A percentile compares a stretch with the other conserved stretches of the same genome.
phyloP scores from a whole-genome alignment of 2,888 invertebrate genomes.

The Caenorhabditis macrosperma region DNA sequence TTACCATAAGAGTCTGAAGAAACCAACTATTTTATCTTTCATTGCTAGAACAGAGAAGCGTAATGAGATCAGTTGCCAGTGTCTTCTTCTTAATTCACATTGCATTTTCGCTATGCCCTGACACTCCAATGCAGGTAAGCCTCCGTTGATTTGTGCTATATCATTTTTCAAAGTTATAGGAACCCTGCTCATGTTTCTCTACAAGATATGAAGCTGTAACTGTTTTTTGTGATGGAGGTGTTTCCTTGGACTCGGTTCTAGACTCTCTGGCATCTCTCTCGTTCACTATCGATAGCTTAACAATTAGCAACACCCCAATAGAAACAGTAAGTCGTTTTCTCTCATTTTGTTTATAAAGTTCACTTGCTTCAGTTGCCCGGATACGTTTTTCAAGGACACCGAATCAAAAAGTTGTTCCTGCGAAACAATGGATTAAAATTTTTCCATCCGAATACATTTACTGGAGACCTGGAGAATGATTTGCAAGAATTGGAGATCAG shows the following conservation, averaged over 20 bases:
- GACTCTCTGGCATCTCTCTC: conserved; percentile 67
- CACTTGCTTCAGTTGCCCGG: conserved; percentile 68
- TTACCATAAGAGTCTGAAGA: no score
- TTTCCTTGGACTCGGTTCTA: conserved; percentile 68
- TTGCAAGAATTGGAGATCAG: conserved; percentile 75
- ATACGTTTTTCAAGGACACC: conserved; percentile 72
- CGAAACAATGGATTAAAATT: conserved; percentile 72
- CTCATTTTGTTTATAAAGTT: neutral
- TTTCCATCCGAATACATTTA: conserved; percentile 74
- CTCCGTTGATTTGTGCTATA: neutral
- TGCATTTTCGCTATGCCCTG: conserved; percentile 2
- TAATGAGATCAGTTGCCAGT: no score
- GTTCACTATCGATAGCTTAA: conserved; percentile 71
- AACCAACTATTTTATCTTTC: no score
- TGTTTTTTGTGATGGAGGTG: conserved; percentile 74
- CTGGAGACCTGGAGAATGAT: conserved; percentile 62
- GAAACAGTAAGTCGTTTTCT: conserved; percentile 44
- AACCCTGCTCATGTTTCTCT: conserved; percentile 73
- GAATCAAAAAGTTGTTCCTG: conserved; percentile 71
- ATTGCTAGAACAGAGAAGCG: no score
- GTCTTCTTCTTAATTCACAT: neutral
- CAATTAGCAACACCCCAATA: conserved; percentile 76
- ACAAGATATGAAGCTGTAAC: conserved; percentile 74
- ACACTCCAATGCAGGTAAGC: conserved; percentile 2
- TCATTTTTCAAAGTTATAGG: conserved; percentile 39